Conservation (phyloP, 2,888 invertebrate species). For the Platycnemis pennipes region DNA sequence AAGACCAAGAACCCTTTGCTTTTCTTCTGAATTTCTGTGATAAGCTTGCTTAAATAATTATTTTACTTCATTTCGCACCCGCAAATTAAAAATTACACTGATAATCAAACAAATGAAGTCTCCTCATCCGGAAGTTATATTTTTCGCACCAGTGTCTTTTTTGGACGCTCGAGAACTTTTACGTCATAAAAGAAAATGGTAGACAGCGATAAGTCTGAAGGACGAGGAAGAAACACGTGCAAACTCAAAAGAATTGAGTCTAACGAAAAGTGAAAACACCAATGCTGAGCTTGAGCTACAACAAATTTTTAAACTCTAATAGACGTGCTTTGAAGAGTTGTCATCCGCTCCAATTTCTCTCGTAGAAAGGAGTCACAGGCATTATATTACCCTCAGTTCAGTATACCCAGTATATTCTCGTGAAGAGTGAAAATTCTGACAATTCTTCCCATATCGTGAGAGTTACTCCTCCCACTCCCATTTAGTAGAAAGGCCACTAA, state of each 20-base stretch:
- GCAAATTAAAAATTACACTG: not conserved
- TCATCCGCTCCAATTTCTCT: no score
- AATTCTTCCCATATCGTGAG: no score
- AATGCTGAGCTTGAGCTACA: no score
- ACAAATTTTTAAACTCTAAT: no score
- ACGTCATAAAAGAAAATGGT: not conserved
- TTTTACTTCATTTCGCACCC: constrained; percentile 10
- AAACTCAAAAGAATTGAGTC: no score
- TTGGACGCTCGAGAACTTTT: not conserved
- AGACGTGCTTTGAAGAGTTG: no score
- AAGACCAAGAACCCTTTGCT: not conserved
- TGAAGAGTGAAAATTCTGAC: no score
- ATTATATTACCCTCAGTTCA: no score
- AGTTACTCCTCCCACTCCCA: not conserved
- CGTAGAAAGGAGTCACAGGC: no score
- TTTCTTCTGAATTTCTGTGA: not conserved
- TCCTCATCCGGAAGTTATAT: not conserved
- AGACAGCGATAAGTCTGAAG: not conserved
- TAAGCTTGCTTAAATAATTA: not conserved
- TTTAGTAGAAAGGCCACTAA: not conserved
- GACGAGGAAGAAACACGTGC: no score
- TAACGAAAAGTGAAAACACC: no score
- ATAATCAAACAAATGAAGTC: not conserved
- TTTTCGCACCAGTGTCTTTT: not conserved
- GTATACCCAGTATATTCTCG: no score